Conservation (phyloP, 2,797 vertebrate species). For the Hydrophis major region DNA sequence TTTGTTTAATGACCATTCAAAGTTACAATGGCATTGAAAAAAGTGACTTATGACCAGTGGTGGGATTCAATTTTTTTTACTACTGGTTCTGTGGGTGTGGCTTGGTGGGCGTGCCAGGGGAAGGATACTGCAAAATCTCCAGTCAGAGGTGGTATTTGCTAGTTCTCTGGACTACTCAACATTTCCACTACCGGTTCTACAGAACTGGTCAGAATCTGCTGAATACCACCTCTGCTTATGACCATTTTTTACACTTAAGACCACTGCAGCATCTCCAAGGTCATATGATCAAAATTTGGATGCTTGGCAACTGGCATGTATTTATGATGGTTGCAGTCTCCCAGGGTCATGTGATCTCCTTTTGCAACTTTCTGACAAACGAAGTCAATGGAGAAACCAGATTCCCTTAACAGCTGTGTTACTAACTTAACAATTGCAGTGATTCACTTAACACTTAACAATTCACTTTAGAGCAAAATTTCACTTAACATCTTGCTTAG, state of each 20-base stretch:
- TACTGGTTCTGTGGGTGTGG: too few species aligned
- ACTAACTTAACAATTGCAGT: neutral
- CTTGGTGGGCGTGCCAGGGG: too few species aligned
- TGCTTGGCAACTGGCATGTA: too few species aligned
- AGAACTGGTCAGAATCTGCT: too few species aligned
- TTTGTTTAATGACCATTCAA: neutral
- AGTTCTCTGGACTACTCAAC: too few species aligned
- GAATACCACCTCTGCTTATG: neutral
- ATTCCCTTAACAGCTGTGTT: neutral
- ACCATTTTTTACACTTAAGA: neutral
- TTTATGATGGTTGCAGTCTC: too few species aligned
- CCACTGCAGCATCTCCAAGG: too few species aligned
- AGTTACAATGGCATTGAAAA: neutral
- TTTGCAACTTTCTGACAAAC: neutral
- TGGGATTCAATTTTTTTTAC: too few species aligned
- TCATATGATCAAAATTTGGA: too few species aligned
- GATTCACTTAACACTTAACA: neutral
- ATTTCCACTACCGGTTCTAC: too few species aligned
- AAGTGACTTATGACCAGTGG: neutral
- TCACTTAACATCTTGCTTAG: neutral
- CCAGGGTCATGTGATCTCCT: neutral
- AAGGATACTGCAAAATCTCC: too few species aligned
- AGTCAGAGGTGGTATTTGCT: too few species aligned
- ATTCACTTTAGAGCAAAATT: neutral
- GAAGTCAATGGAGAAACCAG: neutral